A percentile compares a stretch with the other conserved stretches of the same genome.
These are phyloP conservation scores for Leptinotarsa rubiginosa DNA, from an alignment of 2,888 invertebrate species.

Conservation along the genomic window DNA sequence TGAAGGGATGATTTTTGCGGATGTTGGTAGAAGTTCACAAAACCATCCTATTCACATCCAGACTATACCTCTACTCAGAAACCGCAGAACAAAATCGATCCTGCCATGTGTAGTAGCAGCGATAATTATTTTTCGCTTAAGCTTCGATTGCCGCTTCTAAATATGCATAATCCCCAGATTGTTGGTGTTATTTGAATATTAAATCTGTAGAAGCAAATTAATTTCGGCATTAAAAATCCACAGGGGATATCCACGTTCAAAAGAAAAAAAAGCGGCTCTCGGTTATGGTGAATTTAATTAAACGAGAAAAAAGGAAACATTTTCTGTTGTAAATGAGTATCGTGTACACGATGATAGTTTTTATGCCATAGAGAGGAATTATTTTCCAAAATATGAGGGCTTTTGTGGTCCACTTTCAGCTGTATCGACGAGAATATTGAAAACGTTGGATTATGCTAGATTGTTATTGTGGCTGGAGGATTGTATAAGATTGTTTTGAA, in stretches of 20 bases:
- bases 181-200: constrained; percentile 40
- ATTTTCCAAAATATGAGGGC: background rate
- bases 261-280: background rate
- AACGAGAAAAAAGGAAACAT: background rate
- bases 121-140: constrained; percentile 42
- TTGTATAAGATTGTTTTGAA: no score
- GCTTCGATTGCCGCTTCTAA: constrained; percentile 35
- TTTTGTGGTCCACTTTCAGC: no score
- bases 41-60: background rate
- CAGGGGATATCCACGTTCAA: constrained; percentile 2
- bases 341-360: background rate
- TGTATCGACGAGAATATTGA: no score
- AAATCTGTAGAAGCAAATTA: constrained; percentile 38
- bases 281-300: constrained; percentile 12
- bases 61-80: background rate
- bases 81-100: constrained; percentile 12
- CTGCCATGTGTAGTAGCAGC: background rate
- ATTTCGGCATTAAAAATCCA: constrained; percentile 35
- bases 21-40: no score
- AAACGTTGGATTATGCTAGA: no score
- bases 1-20: no score
- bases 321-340: background rate
- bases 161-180: constrained; percentile 37
- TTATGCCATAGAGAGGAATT: no score
- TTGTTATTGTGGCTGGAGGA: no score